Evolutionary conservation across 2,113 vertebrate species (phyloP), one percentile per base, ranked within the genome.

Genomic region (Psittacula cyanocephala): DNA sequence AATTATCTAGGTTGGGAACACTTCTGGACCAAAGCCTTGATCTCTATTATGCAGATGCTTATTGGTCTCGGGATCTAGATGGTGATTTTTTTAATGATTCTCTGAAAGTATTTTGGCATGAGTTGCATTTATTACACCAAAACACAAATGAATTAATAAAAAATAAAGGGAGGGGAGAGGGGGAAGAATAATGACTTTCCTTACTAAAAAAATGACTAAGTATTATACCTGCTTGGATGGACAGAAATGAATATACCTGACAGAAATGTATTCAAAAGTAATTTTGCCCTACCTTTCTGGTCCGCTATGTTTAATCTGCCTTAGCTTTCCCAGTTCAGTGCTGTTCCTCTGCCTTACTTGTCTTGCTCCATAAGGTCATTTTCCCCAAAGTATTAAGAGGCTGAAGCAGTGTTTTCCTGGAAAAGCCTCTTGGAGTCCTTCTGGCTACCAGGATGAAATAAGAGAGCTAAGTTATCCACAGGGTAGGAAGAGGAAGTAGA

Each of bases 201-300:
- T n/a, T 71, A 29, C 10, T 12, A 15, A 27, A 69, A 68, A 29
- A 67, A 11, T 1, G 0, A 9, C 2, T n/a, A 53, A 49, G 3
- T 4, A 25, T 59, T 68, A 17, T 8, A 59, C 4, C 8, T 76
- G 19, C 15, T 64, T 86, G 24, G 59, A 80, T 44, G 11, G 12
- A 55, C 29, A 76, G 4, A 67, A 71, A 70, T 63, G 6, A 68
- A 37, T 62, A 55, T 16, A 72, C 4, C 4, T 3, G 1, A 60
- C 15, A 60, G 15, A 89, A 79, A 17, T 33, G 1, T n/a, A 70
- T 25, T 81, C 10, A 78, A 79, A 70, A 25, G 7, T 27, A 12
- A 14, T 81, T 67, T 69, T 47, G 4, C 33, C 27, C 33, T 49
- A 7, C 27, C 6, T 81, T 70, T 91, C 29, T 3, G 1, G 15